phyloP scores from a whole-genome alignment of 2,888 invertebrate genomes.

The Labia minor region DNA sequence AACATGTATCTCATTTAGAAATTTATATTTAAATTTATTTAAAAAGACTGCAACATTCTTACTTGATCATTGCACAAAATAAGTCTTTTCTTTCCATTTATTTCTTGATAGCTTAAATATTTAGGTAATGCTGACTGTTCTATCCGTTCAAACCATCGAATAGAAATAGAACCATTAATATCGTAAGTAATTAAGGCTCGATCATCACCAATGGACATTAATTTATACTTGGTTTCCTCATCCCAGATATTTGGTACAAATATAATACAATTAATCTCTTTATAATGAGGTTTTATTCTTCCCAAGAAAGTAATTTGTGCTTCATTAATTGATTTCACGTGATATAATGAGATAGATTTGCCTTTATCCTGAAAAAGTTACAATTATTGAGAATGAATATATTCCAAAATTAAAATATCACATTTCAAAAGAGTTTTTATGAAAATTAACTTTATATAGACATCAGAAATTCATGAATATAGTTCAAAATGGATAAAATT shows the following conservation, averaged over 20 bases:
- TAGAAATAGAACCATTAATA: slow-evolving; percentile 31
- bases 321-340: slow-evolving; percentile 33
- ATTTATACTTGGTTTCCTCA: slow-evolving; percentile 28
- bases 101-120: slow-evolving; percentile 33
- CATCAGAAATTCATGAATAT: no score
- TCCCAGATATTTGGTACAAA: slow-evolving; percentile 40
- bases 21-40: no score
- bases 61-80: not conserved
- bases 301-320: slow-evolving; percentile 45
- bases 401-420: not conserved
- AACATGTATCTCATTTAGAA: no score
- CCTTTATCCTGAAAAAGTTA: slow-evolving; percentile 45
- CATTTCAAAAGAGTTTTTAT: not conserved
- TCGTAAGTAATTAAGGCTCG: slow-evolving; percentile 49
- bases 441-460: no score
- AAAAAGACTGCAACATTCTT: no score
- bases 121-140: slow-evolving; percentile 53
- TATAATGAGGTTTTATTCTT: slow-evolving; percentile 51
- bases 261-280: slow-evolving; percentile 44
- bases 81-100: not conserved
- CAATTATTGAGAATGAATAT: not conserved
- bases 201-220: slow-evolving; percentile 50
- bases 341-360: slow-evolving; percentile 43
- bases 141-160: slow-evolving; percentile 43
- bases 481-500: no score